Evolutionary conservation across 2,797 vertebrate genomes (phyloP), one percentile per base, ranked within the genome.

Genomic region (Coregonus ussuriensis): DNA sequence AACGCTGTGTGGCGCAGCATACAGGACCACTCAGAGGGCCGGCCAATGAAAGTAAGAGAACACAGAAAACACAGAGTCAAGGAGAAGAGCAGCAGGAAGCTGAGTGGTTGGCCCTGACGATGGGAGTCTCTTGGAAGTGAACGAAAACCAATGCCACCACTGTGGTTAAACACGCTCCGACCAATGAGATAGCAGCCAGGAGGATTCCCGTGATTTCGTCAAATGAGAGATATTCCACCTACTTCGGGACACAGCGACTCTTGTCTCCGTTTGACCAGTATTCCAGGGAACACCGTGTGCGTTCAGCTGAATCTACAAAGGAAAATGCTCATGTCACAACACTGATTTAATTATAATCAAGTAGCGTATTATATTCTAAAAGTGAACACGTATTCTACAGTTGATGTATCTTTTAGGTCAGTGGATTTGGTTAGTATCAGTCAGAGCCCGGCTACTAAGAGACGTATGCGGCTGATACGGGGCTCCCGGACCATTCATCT

Each of bases 221-320:
- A 75, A 91, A 93, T 63, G 93, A 93, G 4, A 95, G 90, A 86
- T 93, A 95, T 85, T 94, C 93, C 7, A 90, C 88, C 81, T 86
- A 77, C 89, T 94, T 94, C 62, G 89, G 92, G 70, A 94, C 82
- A 83, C 93, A 95, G 33, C 82, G 74, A 77, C 85, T 93, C 71
- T 86, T 87, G 75, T 93, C 85, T 79, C 89, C 84, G 80, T 93
- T 93, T 6, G 94, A 93, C 93, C 93, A 94, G 82, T 78, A 88
- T 70, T 94, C 93, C 79, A 88, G 69, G 1, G 90, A 88, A 25
- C 25, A 25, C 25, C 25, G 25, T 25, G 25, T 25, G 25, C 25
- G 25, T 25, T 25, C 25, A 25, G 25, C 25, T 25, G 25, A 25
- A 25, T 25, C 25, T 25, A 25, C 25, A 25, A 25, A 41, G 41